Percentiles rank a stretch among this genome's conserved stretches.
Evolutionary conservation across 1,140 invertebrate genomes (phyloP).

Genomic region (Leptopilina boulardi): DNA sequence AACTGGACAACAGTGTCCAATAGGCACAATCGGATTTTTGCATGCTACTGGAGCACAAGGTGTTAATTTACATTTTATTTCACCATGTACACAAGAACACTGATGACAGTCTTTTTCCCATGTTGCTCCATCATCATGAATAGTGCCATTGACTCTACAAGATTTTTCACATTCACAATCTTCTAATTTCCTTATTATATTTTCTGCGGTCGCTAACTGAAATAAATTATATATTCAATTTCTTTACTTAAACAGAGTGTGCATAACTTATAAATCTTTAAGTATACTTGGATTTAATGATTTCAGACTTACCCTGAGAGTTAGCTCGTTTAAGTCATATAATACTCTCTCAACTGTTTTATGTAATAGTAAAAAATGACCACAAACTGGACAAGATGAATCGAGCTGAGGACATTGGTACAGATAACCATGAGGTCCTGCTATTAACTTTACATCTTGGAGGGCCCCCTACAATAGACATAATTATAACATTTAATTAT

Average conservation of each 20-base stretch:
- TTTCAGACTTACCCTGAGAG: slow-evolving; percentile 79
- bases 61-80: slow-evolving; percentile 86
- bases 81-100: slow-evolving; percentile 89
- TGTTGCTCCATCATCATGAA: slow-evolving; percentile 87
- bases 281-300: background rate
- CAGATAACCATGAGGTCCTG: slow-evolving; percentile 89
- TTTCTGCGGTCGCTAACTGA: slow-evolving; percentile 87
- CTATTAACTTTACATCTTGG: slow-evolving; percentile 90
- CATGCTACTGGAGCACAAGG: slow-evolving; percentile 86
- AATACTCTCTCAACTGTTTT: slow-evolving; percentile 81
- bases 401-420: slow-evolving; percentile 90
- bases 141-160: slow-evolving; percentile 87
- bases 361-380: slow-evolving; percentile 89
- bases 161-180: slow-evolving; percentile 93
- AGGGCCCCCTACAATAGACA: slow-evolving; percentile 85
- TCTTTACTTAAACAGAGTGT: too few species aligned
- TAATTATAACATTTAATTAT: slow-evolving; percentile 45
- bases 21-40: slow-evolving; percentile 85
- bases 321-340: slow-evolving; percentile 79
- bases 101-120: slow-evolving; percentile 89
- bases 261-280: too few species aligned
- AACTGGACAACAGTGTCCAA: slow-evolving; percentile 89
- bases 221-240: slow-evolving; percentile 62
- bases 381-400: slow-evolving; percentile 92
- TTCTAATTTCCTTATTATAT: slow-evolving; percentile 85